Conservation (phyloP, 2,888 invertebrate species). For the Oscheius sp. region DNA sequence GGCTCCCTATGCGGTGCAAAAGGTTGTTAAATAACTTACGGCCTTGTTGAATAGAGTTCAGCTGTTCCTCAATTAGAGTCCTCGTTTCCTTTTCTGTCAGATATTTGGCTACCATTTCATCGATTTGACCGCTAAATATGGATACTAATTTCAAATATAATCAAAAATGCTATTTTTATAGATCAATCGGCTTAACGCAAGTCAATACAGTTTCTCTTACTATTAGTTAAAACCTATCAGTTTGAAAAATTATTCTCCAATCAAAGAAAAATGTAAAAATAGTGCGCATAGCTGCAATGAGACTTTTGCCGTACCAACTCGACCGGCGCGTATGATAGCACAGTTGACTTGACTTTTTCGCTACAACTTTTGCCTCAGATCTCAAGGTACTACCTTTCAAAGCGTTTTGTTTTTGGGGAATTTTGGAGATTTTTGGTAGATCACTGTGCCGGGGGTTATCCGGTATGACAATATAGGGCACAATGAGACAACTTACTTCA, state of each 20-base stretch:
- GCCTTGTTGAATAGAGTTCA: neutral
- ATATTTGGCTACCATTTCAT: slow-evolving; percentile 38
- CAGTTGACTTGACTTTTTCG: too few species aligned
- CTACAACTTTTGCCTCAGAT: too few species aligned
- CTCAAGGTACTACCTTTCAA: too few species aligned
- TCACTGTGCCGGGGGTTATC: too few species aligned
- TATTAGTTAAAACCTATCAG: neutral
- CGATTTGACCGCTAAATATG: slow-evolving; percentile 32
- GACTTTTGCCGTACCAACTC: too few species aligned
- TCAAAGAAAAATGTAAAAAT: neutral
- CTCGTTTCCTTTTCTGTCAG: slow-evolving; percentile 34
- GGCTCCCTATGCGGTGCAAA: neutral
- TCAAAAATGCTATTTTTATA: neutral
- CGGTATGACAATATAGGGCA: too few species aligned
- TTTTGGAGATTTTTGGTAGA: too few species aligned
- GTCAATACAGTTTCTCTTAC: neutral
- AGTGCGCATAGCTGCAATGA: neutral
- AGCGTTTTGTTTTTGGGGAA: too few species aligned
- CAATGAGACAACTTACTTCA: too few species aligned
- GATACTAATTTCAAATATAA: neutral
- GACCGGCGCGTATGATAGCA: too few species aligned
- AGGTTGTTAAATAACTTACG: slow-evolving; percentile 11
- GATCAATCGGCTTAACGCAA: neutral
- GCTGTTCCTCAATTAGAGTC: slow-evolving; percentile 30
- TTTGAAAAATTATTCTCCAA: neutral